phyloP scores from a whole-genome alignment of 2,797 vertebrate genomes.

The Eospalax fontanierii region DNA sequence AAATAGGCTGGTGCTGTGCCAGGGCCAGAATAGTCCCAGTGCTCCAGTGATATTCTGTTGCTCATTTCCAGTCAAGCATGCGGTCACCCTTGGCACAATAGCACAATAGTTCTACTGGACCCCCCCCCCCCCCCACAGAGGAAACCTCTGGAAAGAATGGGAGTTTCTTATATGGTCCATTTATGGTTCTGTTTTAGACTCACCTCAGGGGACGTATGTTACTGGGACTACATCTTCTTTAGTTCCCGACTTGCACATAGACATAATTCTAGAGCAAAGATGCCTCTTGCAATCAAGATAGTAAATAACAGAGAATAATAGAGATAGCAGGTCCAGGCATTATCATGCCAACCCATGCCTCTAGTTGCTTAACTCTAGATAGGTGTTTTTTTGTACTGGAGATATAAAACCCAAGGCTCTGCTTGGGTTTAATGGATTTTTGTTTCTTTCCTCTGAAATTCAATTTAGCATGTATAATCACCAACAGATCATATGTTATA shows the following conservation, averaged over 20 bases:
- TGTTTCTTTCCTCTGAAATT: background rate
- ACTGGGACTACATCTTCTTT: background rate
- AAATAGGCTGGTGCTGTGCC: no score
- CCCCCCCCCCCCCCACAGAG: no score
- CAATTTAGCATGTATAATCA: background rate
- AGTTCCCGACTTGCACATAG: background rate
- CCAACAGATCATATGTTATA: background rate
- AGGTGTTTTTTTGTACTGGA: background rate
- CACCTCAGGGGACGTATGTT: background rate
- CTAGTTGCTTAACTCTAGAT: background rate
- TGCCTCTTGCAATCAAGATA: background rate
- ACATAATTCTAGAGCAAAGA: background rate
- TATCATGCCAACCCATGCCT: background rate
- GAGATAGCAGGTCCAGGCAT: background rate
- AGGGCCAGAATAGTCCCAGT: background rate
- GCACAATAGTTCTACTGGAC: no score
- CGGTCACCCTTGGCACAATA: background rate
- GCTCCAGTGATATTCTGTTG: background rate
- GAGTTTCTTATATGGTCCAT: background rate
- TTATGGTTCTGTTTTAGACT: no score
- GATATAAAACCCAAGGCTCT: background rate
- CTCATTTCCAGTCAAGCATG: background rate
- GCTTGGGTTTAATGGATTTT: conserved; percentile 15
- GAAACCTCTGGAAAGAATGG: background rate
- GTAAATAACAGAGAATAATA: background rate